Percentiles rank a stretch among this genome's conserved stretches.
Conservation (phyloP, 2,113 vertebrate species). For the Felis chaus region DNA sequence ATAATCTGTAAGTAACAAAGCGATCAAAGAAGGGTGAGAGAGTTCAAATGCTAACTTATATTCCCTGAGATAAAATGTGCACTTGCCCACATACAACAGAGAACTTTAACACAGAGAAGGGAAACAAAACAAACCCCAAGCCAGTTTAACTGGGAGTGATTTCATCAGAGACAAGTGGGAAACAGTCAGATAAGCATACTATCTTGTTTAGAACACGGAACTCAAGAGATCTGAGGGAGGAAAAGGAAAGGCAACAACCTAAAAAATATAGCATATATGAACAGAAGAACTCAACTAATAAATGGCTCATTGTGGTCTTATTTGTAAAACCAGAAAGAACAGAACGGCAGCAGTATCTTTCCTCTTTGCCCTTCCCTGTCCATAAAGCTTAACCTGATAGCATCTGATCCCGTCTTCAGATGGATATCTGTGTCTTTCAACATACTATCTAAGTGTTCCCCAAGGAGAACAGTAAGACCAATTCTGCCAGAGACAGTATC, state of each 20-base stretch:
- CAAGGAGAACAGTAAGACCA: conserved; percentile 44
- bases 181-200: conserved; percentile 55
- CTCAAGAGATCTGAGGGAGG: conserved; percentile 55
- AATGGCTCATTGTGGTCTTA: background rate
- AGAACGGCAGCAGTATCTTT: background rate
- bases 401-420: conserved; percentile 45
- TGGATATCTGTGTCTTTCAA: conserved; percentile 46
- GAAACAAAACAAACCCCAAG: background rate
- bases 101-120: background rate
- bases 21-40: background rate
- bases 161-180: conserved; percentile 66
- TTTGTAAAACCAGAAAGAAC: conserved; percentile 46
- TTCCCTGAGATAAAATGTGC: conserved; percentile 27
- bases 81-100: conserved; percentile 7
- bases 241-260: conserved; percentile 42
- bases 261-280: background rate
- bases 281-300: conserved; percentile 44
- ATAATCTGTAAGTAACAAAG: conserved; percentile 19
- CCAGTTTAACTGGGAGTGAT: conserved; percentile 47
- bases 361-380: background rate
- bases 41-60: conserved; percentile 44
- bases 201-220: conserved; percentile 65
- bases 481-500: conserved; percentile 29
- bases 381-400: background rate
- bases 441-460: conserved; percentile 56